Evolutionary conservation across 2,797 vertebrate genomes (phyloP).

Genomic region (Picus viridis): DNA sequence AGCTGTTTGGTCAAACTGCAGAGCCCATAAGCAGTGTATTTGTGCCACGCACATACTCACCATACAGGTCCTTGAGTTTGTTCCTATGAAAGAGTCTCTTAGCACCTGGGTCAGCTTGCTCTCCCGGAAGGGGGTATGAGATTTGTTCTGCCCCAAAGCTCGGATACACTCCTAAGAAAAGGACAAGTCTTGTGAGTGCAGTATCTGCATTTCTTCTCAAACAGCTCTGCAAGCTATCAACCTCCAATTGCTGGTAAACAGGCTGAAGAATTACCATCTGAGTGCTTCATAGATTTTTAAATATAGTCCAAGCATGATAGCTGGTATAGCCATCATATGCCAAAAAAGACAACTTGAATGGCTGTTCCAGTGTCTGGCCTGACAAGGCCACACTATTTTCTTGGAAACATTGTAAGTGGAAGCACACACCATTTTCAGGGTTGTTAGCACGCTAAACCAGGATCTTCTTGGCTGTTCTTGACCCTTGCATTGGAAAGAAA

Average conservation of each 20-base stretch:
- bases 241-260: background rate
- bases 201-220: background rate
- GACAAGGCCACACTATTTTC: background rate
- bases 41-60: conserved; percentile 70
- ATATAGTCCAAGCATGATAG: background rate
- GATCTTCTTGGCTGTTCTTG: background rate
- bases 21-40: background rate
- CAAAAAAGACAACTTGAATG: background rate
- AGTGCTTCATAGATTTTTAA: background rate
- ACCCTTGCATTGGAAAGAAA: background rate
- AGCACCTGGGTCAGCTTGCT: conserved; percentile 97
- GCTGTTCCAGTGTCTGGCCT: background rate
- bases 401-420: background rate
- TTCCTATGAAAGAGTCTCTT: conserved; percentile 95
- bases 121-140: conserved; percentile 95
- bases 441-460: background rate
- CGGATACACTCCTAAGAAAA: conserved; percentile 92
- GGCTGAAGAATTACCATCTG: background rate
- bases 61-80: conserved; percentile 97
- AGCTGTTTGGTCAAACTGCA: background rate
- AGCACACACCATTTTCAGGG: background rate
- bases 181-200: background rate
- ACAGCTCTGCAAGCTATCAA: background rate
- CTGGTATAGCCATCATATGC: background rate
- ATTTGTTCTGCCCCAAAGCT: conserved; percentile 93